Evolutionary conservation across 2,888 invertebrate species (phyloP).

Genomic region (Eupithecia insigniata): DNA sequence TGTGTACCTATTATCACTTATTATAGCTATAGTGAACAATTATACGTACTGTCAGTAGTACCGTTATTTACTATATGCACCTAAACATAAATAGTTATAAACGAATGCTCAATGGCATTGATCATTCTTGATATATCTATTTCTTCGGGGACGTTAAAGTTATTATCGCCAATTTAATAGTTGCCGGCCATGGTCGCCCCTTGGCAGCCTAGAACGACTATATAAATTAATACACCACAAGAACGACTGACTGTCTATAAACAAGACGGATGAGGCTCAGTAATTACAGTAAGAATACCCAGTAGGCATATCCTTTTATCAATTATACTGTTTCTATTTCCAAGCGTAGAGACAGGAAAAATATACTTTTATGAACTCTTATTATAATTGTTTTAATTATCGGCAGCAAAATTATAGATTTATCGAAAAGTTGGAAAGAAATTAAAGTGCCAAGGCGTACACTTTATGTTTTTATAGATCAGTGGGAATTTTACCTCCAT

Average conservation of each 20-base stretch:
- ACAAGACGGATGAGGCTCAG: constrained; percentile 55
- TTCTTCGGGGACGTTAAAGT: constrained; percentile 50
- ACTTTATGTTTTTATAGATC: background rate
- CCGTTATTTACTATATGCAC: background rate
- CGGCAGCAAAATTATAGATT: background rate
- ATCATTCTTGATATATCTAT: constrained; percentile 49
- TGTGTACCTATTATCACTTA: background rate
- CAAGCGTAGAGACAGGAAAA: background rate
- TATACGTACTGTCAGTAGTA: constrained; percentile 1
- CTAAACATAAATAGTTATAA: background rate
- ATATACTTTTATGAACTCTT: background rate
- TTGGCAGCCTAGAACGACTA: constrained; percentile 52
- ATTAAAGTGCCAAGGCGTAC: background rate
- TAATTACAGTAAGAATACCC: constrained; percentile 70
- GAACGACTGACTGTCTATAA: constrained; percentile 60
- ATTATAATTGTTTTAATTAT: background rate
- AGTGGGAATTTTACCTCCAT: background rate
- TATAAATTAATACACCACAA: constrained; percentile 71
- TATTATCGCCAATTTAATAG: constrained; percentile 65
- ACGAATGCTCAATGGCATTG: constrained; percentile 43
- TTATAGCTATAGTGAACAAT: background rate
- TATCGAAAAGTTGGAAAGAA: background rate
- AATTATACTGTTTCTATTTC: constrained; percentile 54
- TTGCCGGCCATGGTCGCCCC: background rate
- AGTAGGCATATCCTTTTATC: constrained; percentile 64